Percentiles rank a stretch among this genome's conserved stretches.
These are phyloP conservation scores for Darevskia mixta DNA, from an alignment of 2,797 vertebrate species.

Conservation along the genomic window DNA sequence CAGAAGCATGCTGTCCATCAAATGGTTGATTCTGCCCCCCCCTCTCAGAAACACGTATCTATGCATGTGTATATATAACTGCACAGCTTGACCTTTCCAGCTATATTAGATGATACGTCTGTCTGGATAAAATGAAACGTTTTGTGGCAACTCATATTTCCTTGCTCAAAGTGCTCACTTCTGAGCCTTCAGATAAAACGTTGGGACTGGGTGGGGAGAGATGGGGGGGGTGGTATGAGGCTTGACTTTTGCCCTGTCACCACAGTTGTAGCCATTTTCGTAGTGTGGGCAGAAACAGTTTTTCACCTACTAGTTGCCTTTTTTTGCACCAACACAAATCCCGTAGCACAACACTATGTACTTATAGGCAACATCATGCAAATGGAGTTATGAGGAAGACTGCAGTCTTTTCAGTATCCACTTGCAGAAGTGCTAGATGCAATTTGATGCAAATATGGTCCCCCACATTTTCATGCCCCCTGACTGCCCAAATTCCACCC, in stretches of 20 bases:
- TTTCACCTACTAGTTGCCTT: too few species aligned
- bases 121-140: not conserved
- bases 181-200: not conserved
- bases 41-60: not conserved
- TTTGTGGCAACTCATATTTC: not conserved
- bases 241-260: not conserved
- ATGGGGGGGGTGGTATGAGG: not conserved
- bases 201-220: not conserved
- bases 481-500: too few species aligned
- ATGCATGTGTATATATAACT: not conserved
- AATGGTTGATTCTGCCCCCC: not conserved
- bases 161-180: not conserved
- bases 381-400: not conserved
- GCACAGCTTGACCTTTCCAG: not conserved
- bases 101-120: not conserved
- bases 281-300: not conserved
- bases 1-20: not conserved
- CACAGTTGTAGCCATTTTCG: not conserved
- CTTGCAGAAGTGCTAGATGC: not conserved
- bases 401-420: too few species aligned
- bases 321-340: too few species aligned
- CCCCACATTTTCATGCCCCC: not conserved
- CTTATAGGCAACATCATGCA: not conserved
- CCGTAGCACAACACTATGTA: not conserved
- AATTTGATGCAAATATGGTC: not conserved